These are phyloP conservation scores for Tricholauxania praeusta DNA, from an alignment of 2,888 invertebrate genomes.

Conservation along the genomic window DNA sequence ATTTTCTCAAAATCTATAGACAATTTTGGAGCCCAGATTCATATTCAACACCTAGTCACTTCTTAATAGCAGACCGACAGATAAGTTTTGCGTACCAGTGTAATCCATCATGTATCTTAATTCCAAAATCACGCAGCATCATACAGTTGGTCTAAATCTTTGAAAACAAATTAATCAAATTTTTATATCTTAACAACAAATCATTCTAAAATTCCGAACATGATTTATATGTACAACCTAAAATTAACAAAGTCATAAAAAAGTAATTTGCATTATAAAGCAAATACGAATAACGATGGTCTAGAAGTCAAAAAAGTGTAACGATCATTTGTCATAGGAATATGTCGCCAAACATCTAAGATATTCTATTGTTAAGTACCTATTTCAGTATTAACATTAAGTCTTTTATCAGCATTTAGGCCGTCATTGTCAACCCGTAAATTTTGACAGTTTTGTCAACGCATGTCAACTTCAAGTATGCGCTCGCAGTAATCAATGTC, in stretches of 20 bases:
- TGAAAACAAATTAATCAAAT: too few species aligned
- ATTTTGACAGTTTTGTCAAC: conserved; percentile 10
- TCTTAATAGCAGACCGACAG: too few species aligned
- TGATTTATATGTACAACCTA: too few species aligned
- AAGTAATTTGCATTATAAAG: too few species aligned
- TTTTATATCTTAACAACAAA: too few species aligned
- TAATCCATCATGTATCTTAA: background rate
- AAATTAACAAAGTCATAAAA: too few species aligned
- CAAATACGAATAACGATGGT: background rate
- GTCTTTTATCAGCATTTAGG: too few species aligned
- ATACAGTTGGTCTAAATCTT: background rate
- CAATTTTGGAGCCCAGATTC: too few species aligned
- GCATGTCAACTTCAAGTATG: background rate
- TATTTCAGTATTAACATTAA: background rate
- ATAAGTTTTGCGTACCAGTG: background rate
- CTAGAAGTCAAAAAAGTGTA: background rate
- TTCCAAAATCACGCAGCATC: background rate
- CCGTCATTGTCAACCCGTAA: background rate
- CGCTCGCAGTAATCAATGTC: conserved; percentile 17
- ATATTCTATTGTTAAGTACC: background rate
- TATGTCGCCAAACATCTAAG: background rate
- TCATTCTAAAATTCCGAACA: too few species aligned
- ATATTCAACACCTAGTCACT: too few species aligned
- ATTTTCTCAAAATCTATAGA: too few species aligned
- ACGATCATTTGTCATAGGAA: background rate